Evolutionary conservation across 2,888 invertebrate genomes (phyloP).

Genomic region (Andrena chrysosceles): DNA sequence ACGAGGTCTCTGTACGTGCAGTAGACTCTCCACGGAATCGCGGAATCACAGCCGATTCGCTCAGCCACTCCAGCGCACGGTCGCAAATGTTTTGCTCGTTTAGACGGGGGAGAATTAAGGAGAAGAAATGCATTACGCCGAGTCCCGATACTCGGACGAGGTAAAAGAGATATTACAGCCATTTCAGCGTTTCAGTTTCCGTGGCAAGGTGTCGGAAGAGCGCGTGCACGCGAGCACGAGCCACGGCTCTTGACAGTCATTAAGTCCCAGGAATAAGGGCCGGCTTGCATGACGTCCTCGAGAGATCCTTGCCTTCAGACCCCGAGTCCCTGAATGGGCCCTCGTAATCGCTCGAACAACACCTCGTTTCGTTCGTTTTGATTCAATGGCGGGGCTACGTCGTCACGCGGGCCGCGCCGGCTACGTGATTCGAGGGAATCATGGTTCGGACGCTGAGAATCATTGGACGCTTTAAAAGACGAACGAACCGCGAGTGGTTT

Average conservation of each 20-base stretch:
- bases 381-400: conserved; percentile 23
- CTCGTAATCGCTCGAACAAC: conserved; percentile 41
- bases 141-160: conserved; percentile 1
- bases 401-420: conserved; percentile 17
- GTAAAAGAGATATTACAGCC: conserved; percentile 46
- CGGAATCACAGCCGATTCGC: conserved; percentile 20
- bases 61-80: conserved; percentile 23
- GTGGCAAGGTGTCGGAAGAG: conserved; percentile 17
- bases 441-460: conserved; percentile 4
- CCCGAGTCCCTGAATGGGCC: conserved; percentile 26
- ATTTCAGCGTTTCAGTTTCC: conserved; percentile 45
- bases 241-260: conserved; percentile 45
- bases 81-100: conserved; percentile 27
- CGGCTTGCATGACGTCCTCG: conserved; percentile 36
- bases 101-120: conserved; percentile 15
- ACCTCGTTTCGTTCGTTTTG: conserved; percentile 45
- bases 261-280: conserved; percentile 47
- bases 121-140: neutral
- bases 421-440: conserved; percentile 16
- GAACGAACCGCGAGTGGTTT: conserved; percentile 3
- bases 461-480: conserved; percentile 31
- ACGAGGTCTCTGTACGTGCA: conserved; percentile 25
- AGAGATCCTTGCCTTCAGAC: conserved; percentile 3
- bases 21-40: conserved; percentile 15
- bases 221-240: conserved; percentile 50